These are phyloP conservation scores for Epsilonema sp. DNA, from an alignment of 2,888 invertebrate genomes.

Conservation along the genomic window DNA sequence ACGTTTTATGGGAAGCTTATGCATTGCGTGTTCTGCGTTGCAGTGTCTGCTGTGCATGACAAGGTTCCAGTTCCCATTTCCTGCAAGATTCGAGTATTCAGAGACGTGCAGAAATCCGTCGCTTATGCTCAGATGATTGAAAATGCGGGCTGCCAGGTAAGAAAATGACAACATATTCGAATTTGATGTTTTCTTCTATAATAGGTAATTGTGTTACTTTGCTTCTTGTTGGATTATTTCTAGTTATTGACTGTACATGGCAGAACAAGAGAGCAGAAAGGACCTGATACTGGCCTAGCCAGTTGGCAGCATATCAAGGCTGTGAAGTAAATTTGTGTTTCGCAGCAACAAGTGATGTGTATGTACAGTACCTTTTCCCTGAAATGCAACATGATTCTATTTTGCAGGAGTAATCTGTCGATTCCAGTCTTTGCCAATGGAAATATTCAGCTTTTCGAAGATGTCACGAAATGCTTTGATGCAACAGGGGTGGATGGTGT, in stretches of 20 bases:
- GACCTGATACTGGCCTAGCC: conserved; percentile 79
- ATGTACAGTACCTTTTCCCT: not conserved
- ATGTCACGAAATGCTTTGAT: conserved; percentile 59
- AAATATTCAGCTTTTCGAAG: conserved; percentile 74
- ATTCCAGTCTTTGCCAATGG: conserved; percentile 95
- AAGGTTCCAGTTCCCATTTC: conserved; percentile 69
- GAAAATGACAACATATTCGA: too few relatives aligned
- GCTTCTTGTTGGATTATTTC: conserved; percentile 7
- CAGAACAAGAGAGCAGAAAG: conserved; percentile 79
- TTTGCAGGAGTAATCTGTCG: conserved; percentile 40
- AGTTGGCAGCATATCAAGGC: conserved; percentile 80
- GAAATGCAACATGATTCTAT: conserved; percentile 2
- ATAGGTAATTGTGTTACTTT: too few relatives aligned
- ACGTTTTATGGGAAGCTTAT: too few relatives aligned
- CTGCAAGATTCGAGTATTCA: conserved; percentile 81
- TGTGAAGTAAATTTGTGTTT: too few relatives aligned
- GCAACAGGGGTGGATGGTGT: conserved; percentile 56
- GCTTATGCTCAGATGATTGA: conserved; percentile 83
- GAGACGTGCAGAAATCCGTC: conserved; percentile 60
- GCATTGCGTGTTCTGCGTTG: not conserved
- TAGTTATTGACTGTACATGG: conserved; percentile 84
- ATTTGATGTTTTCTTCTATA: too few relatives aligned
- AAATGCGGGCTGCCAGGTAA: conserved; percentile 54
- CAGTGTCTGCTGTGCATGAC: conserved; percentile 33
- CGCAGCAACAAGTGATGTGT: not conserved